These are phyloP conservation scores for Anas platyrhynchos DNA, from an alignment of 2,113 vertebrate species.

Conservation along the genomic window DNA sequence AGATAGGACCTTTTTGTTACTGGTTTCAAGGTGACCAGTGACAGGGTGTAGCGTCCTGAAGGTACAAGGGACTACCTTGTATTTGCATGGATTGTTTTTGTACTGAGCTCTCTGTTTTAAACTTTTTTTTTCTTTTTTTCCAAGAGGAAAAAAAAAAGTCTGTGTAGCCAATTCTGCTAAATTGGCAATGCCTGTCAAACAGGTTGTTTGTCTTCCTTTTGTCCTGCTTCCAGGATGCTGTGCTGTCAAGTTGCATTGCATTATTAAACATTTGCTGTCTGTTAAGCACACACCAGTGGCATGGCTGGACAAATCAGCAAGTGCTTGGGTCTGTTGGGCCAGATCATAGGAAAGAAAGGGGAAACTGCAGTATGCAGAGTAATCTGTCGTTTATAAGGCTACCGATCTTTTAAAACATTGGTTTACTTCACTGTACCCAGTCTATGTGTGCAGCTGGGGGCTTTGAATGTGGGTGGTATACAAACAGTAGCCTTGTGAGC, in stretches of 20 bases:
- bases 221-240: not conserved
- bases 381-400: not conserved
- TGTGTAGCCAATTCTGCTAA: not conserved
- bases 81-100: not conserved
- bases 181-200: not conserved
- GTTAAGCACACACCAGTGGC: not conserved
- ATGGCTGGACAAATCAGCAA: not conserved
- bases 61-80: not conserved
- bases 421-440: not conserved
- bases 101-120: not conserved
- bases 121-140: not conserved
- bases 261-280: not conserved
- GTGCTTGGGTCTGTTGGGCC: not conserved
- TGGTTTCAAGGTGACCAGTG: not conserved
- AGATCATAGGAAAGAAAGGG: not conserved
- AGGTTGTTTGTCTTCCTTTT: not conserved
- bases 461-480: not conserved
- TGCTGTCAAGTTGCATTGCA: not conserved
- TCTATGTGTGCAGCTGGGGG: not conserved
- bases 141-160: not conserved
- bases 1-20: not conserved
- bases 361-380: not conserved
- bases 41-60: not conserved
- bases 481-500: not conserved
- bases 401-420: not conserved